These are phyloP conservation scores for Spheniscus mendiculus DNA, from an alignment of 2,113 vertebrate species.

Conservation along the genomic window DNA sequence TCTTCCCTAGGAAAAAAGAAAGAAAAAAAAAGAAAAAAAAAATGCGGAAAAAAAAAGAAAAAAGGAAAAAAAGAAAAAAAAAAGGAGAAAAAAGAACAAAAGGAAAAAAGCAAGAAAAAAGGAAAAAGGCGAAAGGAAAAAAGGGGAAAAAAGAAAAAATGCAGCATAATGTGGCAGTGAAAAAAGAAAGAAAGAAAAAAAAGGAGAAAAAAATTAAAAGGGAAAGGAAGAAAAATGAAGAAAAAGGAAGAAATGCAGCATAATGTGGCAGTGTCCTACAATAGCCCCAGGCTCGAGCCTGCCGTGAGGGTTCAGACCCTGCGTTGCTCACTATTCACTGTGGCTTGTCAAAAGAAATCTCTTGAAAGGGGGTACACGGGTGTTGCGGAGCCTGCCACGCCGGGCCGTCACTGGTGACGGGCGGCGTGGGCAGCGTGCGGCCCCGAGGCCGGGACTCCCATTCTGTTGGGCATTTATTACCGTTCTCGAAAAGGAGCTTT, in stretches of 20 bases:
- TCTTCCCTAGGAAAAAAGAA: neutral
- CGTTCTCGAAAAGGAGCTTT: neutral
- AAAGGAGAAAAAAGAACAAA: no score
- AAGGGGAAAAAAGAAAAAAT: neutral
- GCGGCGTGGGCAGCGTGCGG: neutral
- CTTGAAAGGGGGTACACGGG: neutral
- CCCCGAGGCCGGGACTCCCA: neutral
- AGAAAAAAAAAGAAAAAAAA: neutral
- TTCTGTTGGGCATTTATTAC: neutral
- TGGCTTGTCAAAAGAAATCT: neutral
- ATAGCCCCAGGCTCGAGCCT: neutral
- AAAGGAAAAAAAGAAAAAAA: fast-evolving
- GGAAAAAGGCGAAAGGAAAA: no score
- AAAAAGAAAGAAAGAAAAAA: no score
- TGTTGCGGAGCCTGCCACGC: neutral
- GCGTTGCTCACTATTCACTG: neutral
- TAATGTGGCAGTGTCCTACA: neutral
- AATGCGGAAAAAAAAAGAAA: no score
- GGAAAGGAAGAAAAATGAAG: no score
- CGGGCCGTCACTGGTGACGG: neutral
- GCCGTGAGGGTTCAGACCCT: neutral
- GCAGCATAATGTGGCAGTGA: neutral
- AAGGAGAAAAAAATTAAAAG: no score
- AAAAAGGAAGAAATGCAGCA: neutral
- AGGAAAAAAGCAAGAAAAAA: no score